These are phyloP conservation scores for Pachyseris speciosa DNA, from an alignment of 64 coral and sea anemone species.

Conservation along the genomic window DNA sequence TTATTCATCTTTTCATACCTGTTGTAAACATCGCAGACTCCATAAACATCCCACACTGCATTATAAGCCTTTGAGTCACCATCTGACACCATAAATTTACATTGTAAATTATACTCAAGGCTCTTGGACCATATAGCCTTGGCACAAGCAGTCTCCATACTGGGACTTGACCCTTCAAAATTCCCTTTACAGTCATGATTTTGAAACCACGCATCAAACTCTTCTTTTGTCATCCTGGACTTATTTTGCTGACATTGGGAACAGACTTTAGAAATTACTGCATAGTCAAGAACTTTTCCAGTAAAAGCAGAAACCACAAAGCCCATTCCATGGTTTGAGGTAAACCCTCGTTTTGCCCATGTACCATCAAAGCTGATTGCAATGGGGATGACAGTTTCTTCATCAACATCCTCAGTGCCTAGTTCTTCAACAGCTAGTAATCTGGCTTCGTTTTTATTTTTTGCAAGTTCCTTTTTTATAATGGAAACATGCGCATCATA, in stretches of 20 bases:
- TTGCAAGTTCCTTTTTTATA: too few species aligned
- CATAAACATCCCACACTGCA: slow-evolving; percentile 62
- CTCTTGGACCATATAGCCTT: neutral
- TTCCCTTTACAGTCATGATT: slow-evolving; percentile 4
- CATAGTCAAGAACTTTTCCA: too few species aligned
- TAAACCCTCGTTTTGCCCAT: neutral
- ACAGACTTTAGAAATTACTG: neutral
- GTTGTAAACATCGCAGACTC: slow-evolving; percentile 18
- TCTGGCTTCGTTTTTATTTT: too few species aligned
- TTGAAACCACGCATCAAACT: slow-evolving; percentile 1
- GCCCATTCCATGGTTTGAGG: neutral
- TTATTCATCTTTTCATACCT: slow-evolving; percentile 42
- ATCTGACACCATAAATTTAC: slow-evolving; percentile 16
- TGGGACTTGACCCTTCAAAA: slow-evolving; percentile 19
- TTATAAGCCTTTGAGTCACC: neutral
- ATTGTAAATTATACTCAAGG: neutral
- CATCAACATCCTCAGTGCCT: neutral
- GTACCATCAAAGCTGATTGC: neutral
- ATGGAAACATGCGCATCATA: too few species aligned
- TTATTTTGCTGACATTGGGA: too few species aligned
- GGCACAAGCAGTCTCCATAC: slow-evolving; percentile 17
- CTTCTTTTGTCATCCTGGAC: too few species aligned
- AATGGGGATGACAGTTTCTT: neutral
- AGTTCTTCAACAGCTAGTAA: too few species aligned
- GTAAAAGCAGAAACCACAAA: neutral